These are phyloP conservation scores for Nasonia longicornis DNA, from an alignment of 1,140 invertebrate genomes.

Conservation along the genomic window DNA sequence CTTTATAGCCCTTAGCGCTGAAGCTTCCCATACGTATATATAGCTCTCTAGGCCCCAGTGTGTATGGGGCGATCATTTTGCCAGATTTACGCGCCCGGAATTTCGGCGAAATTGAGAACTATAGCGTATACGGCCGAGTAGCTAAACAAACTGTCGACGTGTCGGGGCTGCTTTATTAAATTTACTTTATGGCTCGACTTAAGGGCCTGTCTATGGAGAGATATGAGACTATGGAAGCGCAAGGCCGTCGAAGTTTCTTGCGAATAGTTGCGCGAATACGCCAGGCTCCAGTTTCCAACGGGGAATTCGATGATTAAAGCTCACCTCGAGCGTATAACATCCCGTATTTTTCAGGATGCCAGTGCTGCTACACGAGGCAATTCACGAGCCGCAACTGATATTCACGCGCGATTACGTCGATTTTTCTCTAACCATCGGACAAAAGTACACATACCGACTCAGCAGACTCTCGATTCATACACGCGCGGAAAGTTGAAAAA, in stretches of 20 bases:
- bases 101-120: not conserved
- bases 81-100: slow-evolving; percentile 4
- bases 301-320: slow-evolving; percentile 3
- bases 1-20: slow-evolving; percentile 20
- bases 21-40: not conserved
- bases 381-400: not conserved
- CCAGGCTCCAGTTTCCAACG: not conserved
- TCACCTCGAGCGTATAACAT: too few relatives aligned
- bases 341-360: too few relatives aligned
- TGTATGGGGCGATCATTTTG: slow-evolving; percentile 1
- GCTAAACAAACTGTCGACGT: not conserved
- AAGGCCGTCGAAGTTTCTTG: not conserved
- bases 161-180: slow-evolving; percentile 10
- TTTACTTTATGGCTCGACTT: not conserved
- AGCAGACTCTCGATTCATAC: not conserved
- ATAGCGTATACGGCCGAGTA: not conserved
- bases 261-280: not conserved
- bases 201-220: not conserved
- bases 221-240: not conserved
- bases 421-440: not conserved
- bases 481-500: not conserved
- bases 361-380: too few relatives aligned
- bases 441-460: not conserved
- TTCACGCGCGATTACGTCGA: not conserved
- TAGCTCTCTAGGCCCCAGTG: not conserved